Evolutionary conservation across 2,797 vertebrate genomes (phyloP), one percentile per base, ranked within the genome.

Genomic region (Gymnocypris eckloni): DNA sequence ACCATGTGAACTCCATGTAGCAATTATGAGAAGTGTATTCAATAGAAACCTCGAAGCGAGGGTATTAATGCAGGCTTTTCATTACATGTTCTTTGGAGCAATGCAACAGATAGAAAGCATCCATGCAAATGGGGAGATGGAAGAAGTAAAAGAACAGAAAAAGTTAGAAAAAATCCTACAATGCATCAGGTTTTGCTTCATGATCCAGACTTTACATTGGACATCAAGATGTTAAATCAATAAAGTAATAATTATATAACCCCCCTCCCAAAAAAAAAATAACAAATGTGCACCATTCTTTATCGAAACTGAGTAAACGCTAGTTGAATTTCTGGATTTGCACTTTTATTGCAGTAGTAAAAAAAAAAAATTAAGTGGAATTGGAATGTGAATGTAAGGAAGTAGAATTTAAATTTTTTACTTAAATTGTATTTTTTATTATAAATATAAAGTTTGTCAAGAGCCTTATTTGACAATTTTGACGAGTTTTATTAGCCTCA

Each of bases 81-180:
- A 79, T 79, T 71, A 79, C 66, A 85, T 71, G 50, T 79, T 33
- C 75, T 54, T 22, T 1, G 61, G 18, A 45, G 83, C 83, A 85
- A 56, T 80, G 84, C 79, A 45, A 54, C 5, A 75, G 54, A 71
- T 25, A 39, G 64, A 61, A 67, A 59, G 28, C 28, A 39, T n/a
- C 41, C 22, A 64, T 43, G 82, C 22, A 77, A 81, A 73, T n/a
- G 37, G 25, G 4, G 25, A 61, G 41, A 43, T 11, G 59, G 22
- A 85, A 54, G 69, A 56, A 79, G 45, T 66, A 76, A 39, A 67
- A 86, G 52, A 67, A 87, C 79, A 88, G 6, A 78, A n/a, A 79
- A 18, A 43, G 80, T 79, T 4, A 16, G 50, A 70, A 54, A 71
- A 61, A 50, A 59, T 59, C 52, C 15, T 71, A 16, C 18, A 25